Evolutionary conservation across 1,140 invertebrate species (phyloP).

Genomic region (Brachionus rotundiformis): DNA sequence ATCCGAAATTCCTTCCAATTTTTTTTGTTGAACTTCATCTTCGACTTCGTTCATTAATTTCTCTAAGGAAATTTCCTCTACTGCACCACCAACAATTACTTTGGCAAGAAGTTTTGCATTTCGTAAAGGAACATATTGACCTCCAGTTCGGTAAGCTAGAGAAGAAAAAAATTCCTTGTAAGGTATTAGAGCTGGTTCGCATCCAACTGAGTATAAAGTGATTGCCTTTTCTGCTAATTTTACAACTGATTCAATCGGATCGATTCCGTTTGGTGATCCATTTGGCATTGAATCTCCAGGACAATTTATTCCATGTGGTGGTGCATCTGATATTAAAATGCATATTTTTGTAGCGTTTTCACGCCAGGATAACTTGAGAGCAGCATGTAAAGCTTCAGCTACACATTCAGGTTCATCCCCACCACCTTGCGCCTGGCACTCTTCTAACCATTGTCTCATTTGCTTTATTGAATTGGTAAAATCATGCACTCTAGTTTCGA

Average conservation of each 20-base stretch:
- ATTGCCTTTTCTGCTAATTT: constrained; percentile 57
- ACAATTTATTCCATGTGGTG: constrained; percentile 57
- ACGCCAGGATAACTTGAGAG: constrained; percentile 57
- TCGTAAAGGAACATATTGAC: constrained; percentile 58
- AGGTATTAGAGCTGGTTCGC: constrained; percentile 57
- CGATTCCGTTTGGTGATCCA: constrained; percentile 55
- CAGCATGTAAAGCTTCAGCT: constrained; percentile 57
- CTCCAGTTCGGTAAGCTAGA: constrained; percentile 58
- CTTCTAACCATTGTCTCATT: constrained; percentile 58
- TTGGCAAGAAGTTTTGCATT: constrained; percentile 55
- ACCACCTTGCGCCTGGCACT: constrained; percentile 55
- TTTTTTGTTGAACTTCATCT: constrained; percentile 55
- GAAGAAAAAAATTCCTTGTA: constrained; percentile 60
- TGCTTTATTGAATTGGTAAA: constrained; percentile 56
- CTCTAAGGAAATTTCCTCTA: constrained; percentile 58
- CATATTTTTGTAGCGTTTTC: constrained; percentile 58
- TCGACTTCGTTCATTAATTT: constrained; percentile 57
- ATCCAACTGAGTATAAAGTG: constrained; percentile 57
- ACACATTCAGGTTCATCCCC: constrained; percentile 59
- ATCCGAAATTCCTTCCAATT: not conserved
- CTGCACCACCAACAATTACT: constrained; percentile 57
- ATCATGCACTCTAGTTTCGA: constrained; percentile 57
- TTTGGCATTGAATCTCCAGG: constrained; percentile 53
- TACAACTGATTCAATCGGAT: constrained; percentile 56
- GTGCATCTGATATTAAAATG: constrained; percentile 58